These are phyloP conservation scores for Drosophila percnosoma DNA, from an alignment of 2,888 invertebrate species.

Conservation along the genomic window DNA sequence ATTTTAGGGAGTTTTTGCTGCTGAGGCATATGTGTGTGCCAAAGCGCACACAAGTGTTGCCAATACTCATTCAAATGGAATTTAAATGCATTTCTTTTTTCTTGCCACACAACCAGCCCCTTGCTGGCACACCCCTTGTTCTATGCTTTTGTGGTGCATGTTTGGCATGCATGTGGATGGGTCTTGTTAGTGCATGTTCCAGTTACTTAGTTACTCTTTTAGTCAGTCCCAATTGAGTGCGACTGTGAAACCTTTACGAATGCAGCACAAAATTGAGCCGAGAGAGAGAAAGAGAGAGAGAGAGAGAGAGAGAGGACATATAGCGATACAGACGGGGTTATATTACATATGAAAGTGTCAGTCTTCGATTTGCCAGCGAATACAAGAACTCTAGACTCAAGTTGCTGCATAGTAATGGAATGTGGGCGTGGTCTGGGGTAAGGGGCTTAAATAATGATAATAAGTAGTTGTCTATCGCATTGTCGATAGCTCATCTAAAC, in stretches of 20 bases:
- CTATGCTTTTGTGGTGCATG: background rate
- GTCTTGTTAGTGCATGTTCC: slow-evolving; percentile 11
- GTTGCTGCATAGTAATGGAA: background rate
- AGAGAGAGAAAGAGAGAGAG: background rate
- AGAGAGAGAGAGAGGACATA: background rate
- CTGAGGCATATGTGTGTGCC: slow-evolving; percentile 36
- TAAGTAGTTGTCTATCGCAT: slow-evolving; percentile 27
- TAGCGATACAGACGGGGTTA: background rate
- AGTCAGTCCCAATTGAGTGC: slow-evolving; percentile 12
- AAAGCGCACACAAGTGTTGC: slow-evolving; percentile 37
- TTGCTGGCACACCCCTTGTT: background rate
- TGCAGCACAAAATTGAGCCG: background rate
- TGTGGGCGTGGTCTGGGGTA: background rate
- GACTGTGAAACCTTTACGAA: slow-evolving; percentile 1
- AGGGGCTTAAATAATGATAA: background rate
- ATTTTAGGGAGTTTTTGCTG: slow-evolving; percentile 38
- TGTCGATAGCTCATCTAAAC: slow-evolving; percentile 3
- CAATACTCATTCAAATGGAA: slow-evolving; percentile 46
- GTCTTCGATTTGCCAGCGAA: background rate
- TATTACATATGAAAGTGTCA: background rate
- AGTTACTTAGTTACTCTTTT: slow-evolving; percentile 24
- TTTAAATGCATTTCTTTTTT: slow-evolving; percentile 26
- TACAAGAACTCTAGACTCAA: background rate
- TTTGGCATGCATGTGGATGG: background rate
- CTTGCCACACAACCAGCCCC: background rate